These are phyloP conservation scores for Helicoverpa zea DNA, from an alignment of 1,140 invertebrate species.

Conservation along the genomic window DNA sequence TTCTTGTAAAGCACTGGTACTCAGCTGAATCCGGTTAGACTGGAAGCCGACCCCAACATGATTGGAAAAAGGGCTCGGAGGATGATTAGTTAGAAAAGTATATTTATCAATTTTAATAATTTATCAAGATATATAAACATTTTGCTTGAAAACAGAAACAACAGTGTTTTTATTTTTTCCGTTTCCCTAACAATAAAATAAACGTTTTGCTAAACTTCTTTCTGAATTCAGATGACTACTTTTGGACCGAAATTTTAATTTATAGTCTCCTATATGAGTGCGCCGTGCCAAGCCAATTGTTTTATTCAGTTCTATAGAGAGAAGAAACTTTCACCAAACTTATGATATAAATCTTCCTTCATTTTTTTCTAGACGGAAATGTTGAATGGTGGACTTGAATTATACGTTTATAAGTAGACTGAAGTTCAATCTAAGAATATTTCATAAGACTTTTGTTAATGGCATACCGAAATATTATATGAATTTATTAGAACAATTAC, in stretches of 20 bases:
- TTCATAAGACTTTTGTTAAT: no score
- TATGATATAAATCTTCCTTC: constrained; percentile 12
- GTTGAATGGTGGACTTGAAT: not conserved
- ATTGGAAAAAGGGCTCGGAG: no score
- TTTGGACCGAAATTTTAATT: not conserved
- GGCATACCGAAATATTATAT: constrained; percentile 9
- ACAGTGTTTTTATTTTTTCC: no score
- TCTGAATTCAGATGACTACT: not conserved
- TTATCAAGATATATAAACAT: no score
- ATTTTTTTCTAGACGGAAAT: not conserved
- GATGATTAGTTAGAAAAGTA: no score
- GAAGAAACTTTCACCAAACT: constrained; percentile 8
- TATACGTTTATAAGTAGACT: not conserved
- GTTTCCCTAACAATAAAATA: no score
- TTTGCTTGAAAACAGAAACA: no score
- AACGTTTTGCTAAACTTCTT: not conserved
- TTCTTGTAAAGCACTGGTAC: no score
- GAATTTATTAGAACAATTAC: constrained; percentile 26
- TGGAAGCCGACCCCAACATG: no score
- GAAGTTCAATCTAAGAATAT: no score
- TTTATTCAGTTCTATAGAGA: constrained; percentile 8
- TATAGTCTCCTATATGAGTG: not conserved
- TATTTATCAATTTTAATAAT: no score
- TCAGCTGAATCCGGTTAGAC: no score
- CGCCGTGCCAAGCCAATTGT: constrained; percentile 11